These are phyloP conservation scores for Petrocephalus schoutedeni DNA, from an alignment of 2,797 vertebrate genomes.

Conservation along the genomic window DNA sequence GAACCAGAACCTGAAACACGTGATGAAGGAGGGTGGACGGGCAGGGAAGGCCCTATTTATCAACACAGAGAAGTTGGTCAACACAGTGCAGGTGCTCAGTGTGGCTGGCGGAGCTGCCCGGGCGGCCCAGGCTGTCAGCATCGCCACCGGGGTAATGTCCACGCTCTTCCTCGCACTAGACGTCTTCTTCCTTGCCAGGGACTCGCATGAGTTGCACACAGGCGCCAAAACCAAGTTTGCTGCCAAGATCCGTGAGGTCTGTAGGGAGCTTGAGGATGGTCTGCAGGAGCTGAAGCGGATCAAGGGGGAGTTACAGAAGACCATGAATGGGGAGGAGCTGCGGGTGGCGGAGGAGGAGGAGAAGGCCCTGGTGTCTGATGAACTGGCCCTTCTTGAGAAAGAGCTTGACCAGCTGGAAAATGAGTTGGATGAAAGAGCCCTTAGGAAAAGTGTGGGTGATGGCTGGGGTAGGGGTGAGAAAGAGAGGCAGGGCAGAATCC, in stretches of 20 bases:
- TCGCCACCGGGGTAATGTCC: conserved; percentile 63
- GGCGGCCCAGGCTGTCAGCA: conserved; percentile 61
- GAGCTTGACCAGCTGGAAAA: conserved; percentile 48
- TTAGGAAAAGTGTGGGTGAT: background rate
- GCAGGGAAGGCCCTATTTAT: conserved; percentile 61
- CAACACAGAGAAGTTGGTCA: conserved; percentile 62
- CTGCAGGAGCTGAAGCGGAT: conserved; percentile 60
- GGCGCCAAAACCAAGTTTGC: conserved; percentile 69
- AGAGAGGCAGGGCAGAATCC: background rate
- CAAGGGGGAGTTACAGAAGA: conserved; percentile 58
- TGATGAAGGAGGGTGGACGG: conserved; percentile 65
- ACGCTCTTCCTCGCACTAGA: conserved; percentile 68
- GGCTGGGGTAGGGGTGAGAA: background rate
- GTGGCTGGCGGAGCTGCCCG: conserved; percentile 60
- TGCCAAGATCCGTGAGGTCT: conserved; percentile 61
- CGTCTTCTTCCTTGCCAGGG: conserved; percentile 67
- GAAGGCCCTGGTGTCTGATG: conserved; percentile 20
- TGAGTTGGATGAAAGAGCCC: conserved; percentile 21
- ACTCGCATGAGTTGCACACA: conserved; percentile 61
- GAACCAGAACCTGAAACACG: conserved; percentile 64
- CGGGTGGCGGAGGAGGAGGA: conserved; percentile 50
- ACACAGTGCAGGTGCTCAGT: conserved; percentile 60
- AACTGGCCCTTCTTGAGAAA: conserved; percentile 8
- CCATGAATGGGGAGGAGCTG: conserved; percentile 62
- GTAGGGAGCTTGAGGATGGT: conserved; percentile 58